phyloP scores from a whole-genome alignment of 2,888 invertebrate species.

The Amiota mariae region DNA sequence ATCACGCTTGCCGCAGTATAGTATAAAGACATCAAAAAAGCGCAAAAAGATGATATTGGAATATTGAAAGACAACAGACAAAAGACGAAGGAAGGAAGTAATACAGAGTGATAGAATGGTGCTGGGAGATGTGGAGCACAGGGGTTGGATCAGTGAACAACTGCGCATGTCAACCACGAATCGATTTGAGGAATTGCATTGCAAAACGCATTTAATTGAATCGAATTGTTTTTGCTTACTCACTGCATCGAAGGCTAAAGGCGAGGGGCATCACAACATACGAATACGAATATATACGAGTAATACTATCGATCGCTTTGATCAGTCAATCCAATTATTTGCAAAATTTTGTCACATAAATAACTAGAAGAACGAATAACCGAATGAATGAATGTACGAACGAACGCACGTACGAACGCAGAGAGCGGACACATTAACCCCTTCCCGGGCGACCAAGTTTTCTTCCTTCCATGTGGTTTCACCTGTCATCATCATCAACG shows the following conservation, averaged over 20 bases:
- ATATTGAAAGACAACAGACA: background rate
- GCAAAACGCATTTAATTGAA: slow-evolving; percentile 72
- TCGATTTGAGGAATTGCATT: slow-evolving; percentile 65
- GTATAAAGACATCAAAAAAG: slow-evolving; percentile 23
- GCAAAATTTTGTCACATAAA: slow-evolving; percentile 74
- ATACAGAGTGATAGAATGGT: too few species aligned
- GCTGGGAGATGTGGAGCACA: slow-evolving; percentile 4
- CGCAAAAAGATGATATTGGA: slow-evolving; percentile 10
- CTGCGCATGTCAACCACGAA: slow-evolving; percentile 42
- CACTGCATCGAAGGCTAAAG: slow-evolving; percentile 14
- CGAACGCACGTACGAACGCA: too few species aligned
- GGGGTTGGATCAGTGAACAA: slow-evolving; percentile 44
- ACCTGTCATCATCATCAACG: slow-evolving; percentile 54
- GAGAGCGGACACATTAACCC: background rate
- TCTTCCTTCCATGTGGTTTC: slow-evolving; percentile 54
- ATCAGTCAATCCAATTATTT: slow-evolving; percentile 74
- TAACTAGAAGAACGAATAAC: slow-evolving; percentile 64
- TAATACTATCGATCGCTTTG: slow-evolving; percentile 66
- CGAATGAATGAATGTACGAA: too few species aligned
- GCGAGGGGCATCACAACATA: background rate
- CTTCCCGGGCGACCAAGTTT: slow-evolving; percentile 35
- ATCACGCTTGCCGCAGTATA: background rate
- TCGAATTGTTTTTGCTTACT: slow-evolving; percentile 63
- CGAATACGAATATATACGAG: slow-evolving; percentile 28
- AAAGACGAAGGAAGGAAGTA: slow-evolving; percentile 1